Base-by-base conservation (phyloP, 2,113 vertebrate genomes). In the Perccottus glenii region DNA sequence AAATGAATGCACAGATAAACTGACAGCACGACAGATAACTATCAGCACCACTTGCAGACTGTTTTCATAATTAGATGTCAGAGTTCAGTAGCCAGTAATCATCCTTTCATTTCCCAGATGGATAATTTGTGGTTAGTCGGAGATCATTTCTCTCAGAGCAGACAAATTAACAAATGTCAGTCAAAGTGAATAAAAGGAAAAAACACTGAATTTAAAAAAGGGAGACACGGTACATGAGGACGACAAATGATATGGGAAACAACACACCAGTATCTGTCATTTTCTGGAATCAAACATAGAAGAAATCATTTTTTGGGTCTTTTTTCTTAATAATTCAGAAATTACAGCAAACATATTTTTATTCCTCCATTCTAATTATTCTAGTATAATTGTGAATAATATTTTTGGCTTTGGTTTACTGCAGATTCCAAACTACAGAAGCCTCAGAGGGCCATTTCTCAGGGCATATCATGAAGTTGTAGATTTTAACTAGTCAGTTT, bases 31-130 rank as follows among this genome's bases (percentile, higher is more conserved):
- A 19, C 40, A 33, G 67, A 73, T 83, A 78, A 87, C 85, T 75
- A 83, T 83, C 78, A 57, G 56, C 16, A 44, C 66, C 70, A 27
- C 70, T 79, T 51, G 51, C 84, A 73, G 78, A 65, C 76, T 77
- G 75, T 83, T 80, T 64, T 63, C 61, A 69, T 79, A 82, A 84
- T 84, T 70, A 77, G 74, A 60, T 56, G 81, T 82, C 74, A 85
- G 9, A 75, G 75, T 70, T 81, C 82, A 67, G 55, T 3, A 6
- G 58, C 72, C 6, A 46, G 44, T 85, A 78, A 85, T 73, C 79
- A 79, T 35, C 8, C 50, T 61, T 77, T 64, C 61, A 51, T 72
- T 64, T 73, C 32, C 60, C 61, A 9, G 49, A 11, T 58, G 57
- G 36, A 56, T 70, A 73, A 60, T 78, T 78, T 77, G 64, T 9